Evolutionary conservation across 2,113 vertebrate species (phyloP).

Genomic region (Hydrochoerus hydrochaeris): DNA sequence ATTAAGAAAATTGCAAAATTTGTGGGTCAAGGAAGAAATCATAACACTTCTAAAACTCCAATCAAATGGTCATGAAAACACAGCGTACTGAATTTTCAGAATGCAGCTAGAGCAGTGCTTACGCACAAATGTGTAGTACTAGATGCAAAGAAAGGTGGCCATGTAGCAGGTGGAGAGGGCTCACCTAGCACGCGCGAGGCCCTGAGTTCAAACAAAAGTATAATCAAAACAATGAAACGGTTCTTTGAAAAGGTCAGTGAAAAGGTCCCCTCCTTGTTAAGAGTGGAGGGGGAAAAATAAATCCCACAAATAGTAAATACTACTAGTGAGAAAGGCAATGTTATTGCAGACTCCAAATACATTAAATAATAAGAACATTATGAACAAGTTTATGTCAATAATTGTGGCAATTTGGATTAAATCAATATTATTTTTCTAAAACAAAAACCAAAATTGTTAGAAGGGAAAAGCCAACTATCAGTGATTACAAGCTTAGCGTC

Average conservation of each 20-base stretch:
- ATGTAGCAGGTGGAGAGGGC: neutral
- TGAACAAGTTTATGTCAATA: neutral
- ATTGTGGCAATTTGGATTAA: neutral
- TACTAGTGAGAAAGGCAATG: neutral
- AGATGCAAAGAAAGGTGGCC: neutral
- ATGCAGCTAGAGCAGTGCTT: neutral
- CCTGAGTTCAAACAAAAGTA: neutral
- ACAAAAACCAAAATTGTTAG: slow-evolving; percentile 16
- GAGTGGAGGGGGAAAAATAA: neutral
- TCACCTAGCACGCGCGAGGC: neutral
- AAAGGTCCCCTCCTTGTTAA: neutral
- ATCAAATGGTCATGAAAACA: neutral
- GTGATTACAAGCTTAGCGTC: neutral
- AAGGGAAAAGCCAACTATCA: neutral
- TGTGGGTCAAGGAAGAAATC: neutral
- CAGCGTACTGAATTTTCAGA: neutral
- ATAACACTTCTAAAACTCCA: neutral
- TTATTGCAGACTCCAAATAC: neutral
- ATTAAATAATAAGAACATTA: neutral
- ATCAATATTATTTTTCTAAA: slow-evolving; percentile 29
- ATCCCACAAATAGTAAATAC: neutral
- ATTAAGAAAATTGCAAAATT: neutral
- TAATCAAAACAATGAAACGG: neutral
- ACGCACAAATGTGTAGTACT: neutral
- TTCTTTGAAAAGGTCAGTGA: neutral